Percentiles rank a stretch among this genome's conserved stretches.
Conservation (phyloP, 2,888 invertebrate genomes). For the Augiades crinisus region DNA sequence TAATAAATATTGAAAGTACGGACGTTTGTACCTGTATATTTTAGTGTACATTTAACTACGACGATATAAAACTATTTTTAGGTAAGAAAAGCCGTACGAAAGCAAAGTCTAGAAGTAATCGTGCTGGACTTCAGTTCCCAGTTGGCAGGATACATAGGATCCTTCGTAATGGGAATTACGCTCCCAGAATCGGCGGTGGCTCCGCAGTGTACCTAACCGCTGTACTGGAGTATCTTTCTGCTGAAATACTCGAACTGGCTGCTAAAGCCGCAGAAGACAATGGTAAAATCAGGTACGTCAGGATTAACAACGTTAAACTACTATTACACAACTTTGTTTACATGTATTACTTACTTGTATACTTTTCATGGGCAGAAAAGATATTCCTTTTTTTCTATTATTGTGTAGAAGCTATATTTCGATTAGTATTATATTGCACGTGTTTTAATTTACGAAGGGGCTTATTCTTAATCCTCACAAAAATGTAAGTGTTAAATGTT, state of each 20-base stretch:
- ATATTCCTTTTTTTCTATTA: too few species aligned
- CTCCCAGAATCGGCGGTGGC: conserved; percentile 80
- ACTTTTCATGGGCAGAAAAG: neutral
- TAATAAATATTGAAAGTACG: neutral
- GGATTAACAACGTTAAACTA: neutral
- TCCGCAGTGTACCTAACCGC: conserved; percentile 80
- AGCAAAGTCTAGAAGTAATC: conserved; percentile 72
- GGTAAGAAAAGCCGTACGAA: conserved; percentile 48
- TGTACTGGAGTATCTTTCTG: conserved; percentile 85
- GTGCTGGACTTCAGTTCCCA: conserved; percentile 82
- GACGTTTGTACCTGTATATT: too few species aligned
- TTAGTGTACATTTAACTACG: neutral
- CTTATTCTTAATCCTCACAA: too few species aligned
- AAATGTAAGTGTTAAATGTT: too few species aligned
- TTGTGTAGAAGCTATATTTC: too few species aligned
- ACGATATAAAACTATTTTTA: too few species aligned
- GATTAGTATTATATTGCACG: too few species aligned
- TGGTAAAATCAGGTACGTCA: conserved; percentile 80
- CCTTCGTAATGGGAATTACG: conserved; percentile 83
- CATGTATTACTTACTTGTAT: too few species aligned
- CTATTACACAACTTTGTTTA: too few species aligned
- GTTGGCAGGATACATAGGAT: conserved; percentile 82
- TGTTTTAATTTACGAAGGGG: too few species aligned
- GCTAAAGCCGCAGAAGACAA: conserved; percentile 86
- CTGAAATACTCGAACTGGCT: conserved; percentile 85